Conservation (phyloP, 2,888 invertebrate species). For the Cataglyphis livida region DNA sequence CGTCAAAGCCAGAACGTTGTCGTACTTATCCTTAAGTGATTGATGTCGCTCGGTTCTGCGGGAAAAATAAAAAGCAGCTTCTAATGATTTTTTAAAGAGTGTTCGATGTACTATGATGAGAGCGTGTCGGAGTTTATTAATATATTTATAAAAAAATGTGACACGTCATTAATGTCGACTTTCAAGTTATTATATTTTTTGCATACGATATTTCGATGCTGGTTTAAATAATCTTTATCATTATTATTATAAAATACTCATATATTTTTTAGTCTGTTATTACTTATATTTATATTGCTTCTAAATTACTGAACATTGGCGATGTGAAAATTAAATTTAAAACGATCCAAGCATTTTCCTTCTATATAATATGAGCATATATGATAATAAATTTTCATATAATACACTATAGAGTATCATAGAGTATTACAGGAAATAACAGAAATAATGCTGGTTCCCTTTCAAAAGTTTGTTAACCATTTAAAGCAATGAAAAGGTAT, state of each 20-base stretch:
- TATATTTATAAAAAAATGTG: constrained; percentile 57
- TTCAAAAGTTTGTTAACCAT: constrained; percentile 49
- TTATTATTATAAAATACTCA: not conserved
- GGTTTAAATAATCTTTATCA: not conserved
- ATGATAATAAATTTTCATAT: constrained; percentile 56
- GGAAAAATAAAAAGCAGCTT: constrained; percentile 50
- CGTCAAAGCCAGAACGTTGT: constrained; percentile 72
- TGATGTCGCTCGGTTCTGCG: constrained; percentile 65
- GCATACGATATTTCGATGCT: not conserved
- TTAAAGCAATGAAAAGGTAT: constrained; percentile 53
- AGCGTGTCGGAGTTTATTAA: constrained; percentile 58
- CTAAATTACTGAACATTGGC: constrained; percentile 1
- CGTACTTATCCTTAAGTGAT: constrained; percentile 75
- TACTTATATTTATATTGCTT: not conserved
- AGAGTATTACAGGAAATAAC: constrained; percentile 44
- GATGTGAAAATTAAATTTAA: constrained; percentile 22
- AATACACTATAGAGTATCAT: constrained; percentile 46
- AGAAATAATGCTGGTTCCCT: constrained; percentile 60
- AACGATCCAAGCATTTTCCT: constrained; percentile 28
- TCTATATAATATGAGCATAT: constrained; percentile 34
- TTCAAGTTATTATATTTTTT: not conserved
- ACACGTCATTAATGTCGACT: constrained; percentile 7
- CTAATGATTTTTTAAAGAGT: constrained; percentile 71
- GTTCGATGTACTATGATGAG: constrained; percentile 55
- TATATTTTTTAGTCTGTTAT: not conserved